Base-by-base conservation (phyloP, 2,888 invertebrate genomes). In the Archips crataeganus region DNA sequence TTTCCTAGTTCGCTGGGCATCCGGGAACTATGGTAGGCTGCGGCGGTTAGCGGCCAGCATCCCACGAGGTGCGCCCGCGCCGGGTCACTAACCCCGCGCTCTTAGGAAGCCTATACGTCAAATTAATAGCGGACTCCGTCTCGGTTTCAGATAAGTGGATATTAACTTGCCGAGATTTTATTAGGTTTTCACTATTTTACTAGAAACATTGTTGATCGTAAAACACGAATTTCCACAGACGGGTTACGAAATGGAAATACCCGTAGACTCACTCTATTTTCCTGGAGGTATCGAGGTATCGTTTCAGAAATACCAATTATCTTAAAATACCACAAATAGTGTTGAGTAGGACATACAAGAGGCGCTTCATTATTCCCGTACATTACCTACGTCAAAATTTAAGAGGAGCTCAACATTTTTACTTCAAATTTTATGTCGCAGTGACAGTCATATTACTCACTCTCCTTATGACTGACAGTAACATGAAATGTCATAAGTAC, bases 51-150 rank as follows among this genome's bases (percentile, higher is more conserved):
- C 80, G 78, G 79, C 84, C 87, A 89, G 87, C 90, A 90, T 90
- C 91, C 89, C 86, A 89, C 88, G 84, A 91, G 88, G 89, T 79
- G 80, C 77, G 78, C 71, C 76, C 84, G 87, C 84, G 84, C 79
- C 78, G 82, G 82, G 88, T 88, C 90, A 85, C 83, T 84, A 85
- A 91, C 90, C 92, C 79, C 77, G 77, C 77, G 77, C 77, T 82
- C 85, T 84, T 85, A 88, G 88, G 88, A 89, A 89, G 87, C 84
- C 84, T 84, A 85, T 84, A 85, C 85, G 84, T 88, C 85, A 88
- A 90, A 90, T 89, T 90, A 90, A 91, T 89, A 87, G 85, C 85
- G 79, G 79, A 80, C 82, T 85, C 75, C 75, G 80, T 81, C 80
- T 81, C 77, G 73, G 77, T 75, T 75, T 77, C 75, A 70, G 78